Base-by-base conservation (phyloP, 2,888 invertebrate species). In the Orchesellides sinensis region DNA sequence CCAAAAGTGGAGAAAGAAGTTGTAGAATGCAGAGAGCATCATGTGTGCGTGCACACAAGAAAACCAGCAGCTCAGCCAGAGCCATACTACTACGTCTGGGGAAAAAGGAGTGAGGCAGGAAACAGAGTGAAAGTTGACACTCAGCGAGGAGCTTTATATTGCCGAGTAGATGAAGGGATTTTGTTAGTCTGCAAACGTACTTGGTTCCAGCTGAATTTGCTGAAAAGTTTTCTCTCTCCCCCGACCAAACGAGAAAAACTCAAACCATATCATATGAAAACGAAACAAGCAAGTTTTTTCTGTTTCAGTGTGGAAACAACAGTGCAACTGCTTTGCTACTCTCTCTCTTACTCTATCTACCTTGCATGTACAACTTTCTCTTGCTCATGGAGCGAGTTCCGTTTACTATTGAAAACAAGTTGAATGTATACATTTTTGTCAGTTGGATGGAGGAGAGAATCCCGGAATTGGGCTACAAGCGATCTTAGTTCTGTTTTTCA, bases 151-250 rank as follows among this genome's bases (percentile, higher is more conserved):
- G 82, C 85, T 81, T 85, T 85, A 83, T 83, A 85, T 80, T 73
- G 54, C 40, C 56, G 83, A 77, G 80, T 80, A 77, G 72, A 81
- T 77, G 83, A 83, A 69, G 35, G 77, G 65, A 80, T 77, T 85
- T 83, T 72, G 74, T 82, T 84, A 84, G 84, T 84, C 84, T 78
- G 68, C 70, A 61, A 83, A 70, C 79, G 81, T 82, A 49, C 65
- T 66, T 70, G 59, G 81, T 49, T 77, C 77, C 70, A 72, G 77
- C 83, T 72, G 83, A 70, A 66, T 65, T 83, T 72, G 73, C 68
- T 73, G 79, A 72, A 79, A 72, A 65, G 4, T 27, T 47, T 69
- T 69, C 69, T 78, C 69, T 19, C 61, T 35, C 61, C 19, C 52
- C 54, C 54, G 68, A 68, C 47, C 27, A 27, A n/a, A 68, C 17